phyloP scores from a whole-genome alignment of 2,113 vertebrate species.

The Cheirogaleus medius region DNA sequence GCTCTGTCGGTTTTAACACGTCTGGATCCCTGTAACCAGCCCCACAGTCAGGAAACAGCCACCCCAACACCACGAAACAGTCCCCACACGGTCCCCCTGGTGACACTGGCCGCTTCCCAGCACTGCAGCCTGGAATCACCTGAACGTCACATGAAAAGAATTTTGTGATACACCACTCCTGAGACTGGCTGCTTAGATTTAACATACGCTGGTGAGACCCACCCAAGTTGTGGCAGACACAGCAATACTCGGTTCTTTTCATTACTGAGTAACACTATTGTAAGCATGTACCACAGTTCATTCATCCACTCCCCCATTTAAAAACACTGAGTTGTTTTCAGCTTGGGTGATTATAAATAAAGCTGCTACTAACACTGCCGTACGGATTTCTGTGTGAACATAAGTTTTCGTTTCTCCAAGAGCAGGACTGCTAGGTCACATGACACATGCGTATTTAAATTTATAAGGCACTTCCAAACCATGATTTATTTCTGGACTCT shows the following conservation, averaged over 20 bases:
- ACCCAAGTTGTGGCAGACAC: fast-evolving
- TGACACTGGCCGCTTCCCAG: background rate
- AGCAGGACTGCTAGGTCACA: background rate
- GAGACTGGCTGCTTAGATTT: background rate
- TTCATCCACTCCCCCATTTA: fast-evolving
- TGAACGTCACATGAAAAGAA: fast-evolving
- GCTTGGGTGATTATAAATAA: too few relatives aligned
- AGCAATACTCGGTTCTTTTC: fast-evolving
- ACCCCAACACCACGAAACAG: too few relatives aligned
- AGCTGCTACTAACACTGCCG: background rate
- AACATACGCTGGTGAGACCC: fast-evolving
- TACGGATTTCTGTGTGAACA: background rate
- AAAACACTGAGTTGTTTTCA: background rate
- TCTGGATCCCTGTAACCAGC: background rate
- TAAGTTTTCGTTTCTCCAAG: background rate
- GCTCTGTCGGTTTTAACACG: background rate
- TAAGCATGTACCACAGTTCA: fast-evolving
- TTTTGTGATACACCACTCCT: fast-evolving
- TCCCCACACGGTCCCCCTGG: fast-evolving
- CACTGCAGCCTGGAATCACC: fast-evolving
- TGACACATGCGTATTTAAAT: too few relatives aligned
- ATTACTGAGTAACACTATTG: fast-evolving
- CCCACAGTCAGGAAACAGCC: background rate
- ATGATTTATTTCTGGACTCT: background rate
- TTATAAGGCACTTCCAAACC: background rate